Evolutionary conservation across 2,113 vertebrate genomes (phyloP).

Genomic region (Lampris incognitus): DNA sequence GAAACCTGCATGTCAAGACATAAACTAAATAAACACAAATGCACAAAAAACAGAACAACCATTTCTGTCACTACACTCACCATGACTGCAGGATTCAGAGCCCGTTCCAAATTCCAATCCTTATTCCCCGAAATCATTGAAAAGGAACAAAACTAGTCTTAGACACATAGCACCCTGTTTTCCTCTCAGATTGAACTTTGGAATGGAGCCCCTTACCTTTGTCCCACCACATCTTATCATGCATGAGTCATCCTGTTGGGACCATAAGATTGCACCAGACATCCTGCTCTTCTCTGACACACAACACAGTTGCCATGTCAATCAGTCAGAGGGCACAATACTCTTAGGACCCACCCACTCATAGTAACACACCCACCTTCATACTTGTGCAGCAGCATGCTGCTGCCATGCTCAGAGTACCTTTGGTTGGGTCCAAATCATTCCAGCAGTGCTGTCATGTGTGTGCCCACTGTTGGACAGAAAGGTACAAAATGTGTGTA

Average conservation of each 20-base stretch:
- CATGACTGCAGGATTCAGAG: constrained; percentile 28
- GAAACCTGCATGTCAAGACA: constrained; percentile 69
- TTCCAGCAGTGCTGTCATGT: neutral
- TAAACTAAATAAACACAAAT: constrained; percentile 39
- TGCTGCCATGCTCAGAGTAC: constrained; percentile 8
- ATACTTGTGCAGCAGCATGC: constrained; percentile 45
- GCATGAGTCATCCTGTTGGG: constrained; percentile 66
- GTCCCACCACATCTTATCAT: constrained; percentile 51
- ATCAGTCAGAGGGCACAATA: constrained; percentile 37
- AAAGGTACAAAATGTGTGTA: neutral
- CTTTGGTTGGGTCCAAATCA: neutral
- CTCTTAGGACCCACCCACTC: constrained; percentile 31
- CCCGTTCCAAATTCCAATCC: constrained; percentile 49
- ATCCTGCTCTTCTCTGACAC: constrained; percentile 18
- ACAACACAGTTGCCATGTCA: no score
- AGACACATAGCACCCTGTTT: no score
- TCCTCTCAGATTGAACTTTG: constrained; percentile 14
- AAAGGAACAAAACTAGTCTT: neutral
- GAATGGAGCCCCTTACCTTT: constrained; percentile 55
- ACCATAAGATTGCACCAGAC: constrained; percentile 39
- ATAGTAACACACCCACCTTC: constrained; percentile 53
- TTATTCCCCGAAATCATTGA: neutral
- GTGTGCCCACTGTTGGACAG: neutral
- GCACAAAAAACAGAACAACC: constrained; percentile 42
- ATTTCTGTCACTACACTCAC: constrained; percentile 21